Evolutionary conservation across 2,113 vertebrate genomes (phyloP).

Genomic region (Chascanopsetta lugubris): DNA sequence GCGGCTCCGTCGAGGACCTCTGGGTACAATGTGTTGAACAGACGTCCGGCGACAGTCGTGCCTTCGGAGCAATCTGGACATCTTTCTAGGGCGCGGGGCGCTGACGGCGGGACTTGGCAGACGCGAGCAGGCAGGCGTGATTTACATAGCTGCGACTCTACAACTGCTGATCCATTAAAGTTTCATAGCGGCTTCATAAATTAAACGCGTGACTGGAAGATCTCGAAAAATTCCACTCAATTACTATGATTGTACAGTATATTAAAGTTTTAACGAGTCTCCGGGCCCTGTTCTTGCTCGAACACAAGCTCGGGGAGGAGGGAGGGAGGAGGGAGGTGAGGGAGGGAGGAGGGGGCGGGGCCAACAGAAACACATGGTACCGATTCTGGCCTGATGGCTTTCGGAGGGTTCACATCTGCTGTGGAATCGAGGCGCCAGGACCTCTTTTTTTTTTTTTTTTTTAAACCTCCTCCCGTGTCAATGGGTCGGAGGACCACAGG

Average conservation of each 20-base stretch:
- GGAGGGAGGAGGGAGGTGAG: constrained; percentile 26
- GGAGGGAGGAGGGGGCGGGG: constrained; percentile 29
- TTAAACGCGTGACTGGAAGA: constrained; percentile 74
- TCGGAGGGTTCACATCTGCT: constrained; percentile 66
- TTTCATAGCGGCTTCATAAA: constrained; percentile 81
- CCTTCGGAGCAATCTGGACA: constrained; percentile 75
- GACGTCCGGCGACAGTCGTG: constrained; percentile 65
- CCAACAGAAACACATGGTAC: constrained; percentile 67
- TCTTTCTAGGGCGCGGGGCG: constrained; percentile 76
- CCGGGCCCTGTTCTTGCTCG: constrained; percentile 52
- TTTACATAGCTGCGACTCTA: constrained; percentile 73
- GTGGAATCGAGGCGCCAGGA: constrained; percentile 40
- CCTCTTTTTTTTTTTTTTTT: too few relatives aligned
- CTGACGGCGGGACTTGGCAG: constrained; percentile 75
- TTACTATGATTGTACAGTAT: constrained; percentile 81
- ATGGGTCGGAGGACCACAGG: constrained; percentile 15
- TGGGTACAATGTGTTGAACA: constrained; percentile 71
- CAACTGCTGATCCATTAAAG: constrained; percentile 79
- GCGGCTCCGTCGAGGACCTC: constrained; percentile 60
- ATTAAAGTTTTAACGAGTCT: constrained; percentile 79
- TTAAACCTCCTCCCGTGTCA: constrained; percentile 46
- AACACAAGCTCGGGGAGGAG: constrained; percentile 44
- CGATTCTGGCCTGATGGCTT: constrained; percentile 64
- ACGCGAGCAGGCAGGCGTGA: constrained; percentile 57
- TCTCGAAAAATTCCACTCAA: constrained; percentile 78